phyloP scores from a whole-genome alignment of 2,113 vertebrate species.

The Garra rufa region DNA sequence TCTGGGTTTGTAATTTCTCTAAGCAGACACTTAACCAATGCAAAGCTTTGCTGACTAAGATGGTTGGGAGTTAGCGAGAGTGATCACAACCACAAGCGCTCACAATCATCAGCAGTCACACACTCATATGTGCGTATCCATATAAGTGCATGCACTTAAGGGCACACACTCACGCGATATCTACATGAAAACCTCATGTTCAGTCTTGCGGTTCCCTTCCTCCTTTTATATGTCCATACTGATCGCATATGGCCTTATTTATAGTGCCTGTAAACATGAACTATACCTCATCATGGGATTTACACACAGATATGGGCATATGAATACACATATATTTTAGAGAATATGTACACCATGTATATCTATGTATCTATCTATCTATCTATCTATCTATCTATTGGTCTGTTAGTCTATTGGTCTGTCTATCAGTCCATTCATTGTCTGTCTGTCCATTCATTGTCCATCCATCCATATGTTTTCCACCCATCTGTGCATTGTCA shows the following conservation, averaged over 20 bases:
- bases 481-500: no score
- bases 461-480: no score
- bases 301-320: background rate
- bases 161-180: background rate
- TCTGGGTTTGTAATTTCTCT: constrained; percentile 47
- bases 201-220: background rate
- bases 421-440: no score
- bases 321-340: background rate
- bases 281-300: background rate
- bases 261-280: constrained; percentile 10
- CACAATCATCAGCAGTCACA: constrained; percentile 40
- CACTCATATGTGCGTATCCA: constrained; percentile 6
- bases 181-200: background rate
- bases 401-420: no score
- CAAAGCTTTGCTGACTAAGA: constrained; percentile 55
- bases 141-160: background rate
- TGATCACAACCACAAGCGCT: constrained; percentile 45
- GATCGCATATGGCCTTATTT: constrained; percentile 11
- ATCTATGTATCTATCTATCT: no score
- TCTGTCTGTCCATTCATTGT: no score
- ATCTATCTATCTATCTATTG: no score
- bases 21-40: constrained; percentile 43
- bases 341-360: no score
- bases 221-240: constrained; percentile 1
- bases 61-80: constrained; percentile 53